Evolutionary conservation across 2,113 vertebrate species (phyloP).

Genomic region (Stegostoma tigrinum): DNA sequence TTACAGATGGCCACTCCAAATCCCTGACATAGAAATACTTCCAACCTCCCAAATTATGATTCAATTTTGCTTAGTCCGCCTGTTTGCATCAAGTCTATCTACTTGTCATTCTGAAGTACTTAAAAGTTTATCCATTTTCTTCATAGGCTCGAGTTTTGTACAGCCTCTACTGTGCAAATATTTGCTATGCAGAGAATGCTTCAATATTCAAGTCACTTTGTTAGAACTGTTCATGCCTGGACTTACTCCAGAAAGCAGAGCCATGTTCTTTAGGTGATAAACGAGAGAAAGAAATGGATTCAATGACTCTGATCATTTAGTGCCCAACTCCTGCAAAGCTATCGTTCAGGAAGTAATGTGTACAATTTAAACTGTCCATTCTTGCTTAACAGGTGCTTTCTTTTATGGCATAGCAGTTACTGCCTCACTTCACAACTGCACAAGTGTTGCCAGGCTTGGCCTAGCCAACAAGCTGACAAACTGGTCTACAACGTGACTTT

Average conservation of each 20-base stretch:
- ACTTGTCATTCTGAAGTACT: not conserved
- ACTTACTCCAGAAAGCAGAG: not conserved
- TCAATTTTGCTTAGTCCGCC: not conserved
- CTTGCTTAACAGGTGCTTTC: not conserved
- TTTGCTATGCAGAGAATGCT: not conserved
- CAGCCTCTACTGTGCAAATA: not conserved
- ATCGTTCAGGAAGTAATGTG: slow-evolving; percentile 14
- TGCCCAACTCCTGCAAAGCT: not conserved
- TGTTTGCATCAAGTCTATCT: not conserved
- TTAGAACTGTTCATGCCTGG: not conserved
- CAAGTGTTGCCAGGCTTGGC: not conserved
- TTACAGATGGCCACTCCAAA: too few relatives aligned
- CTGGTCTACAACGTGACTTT: not conserved
- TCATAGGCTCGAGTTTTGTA: not conserved
- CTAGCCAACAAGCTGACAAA: not conserved
- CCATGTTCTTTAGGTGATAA: not conserved
- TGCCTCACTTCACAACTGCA: not conserved
- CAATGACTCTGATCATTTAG: not conserved
- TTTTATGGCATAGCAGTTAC: not conserved
- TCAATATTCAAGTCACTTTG: not conserved
- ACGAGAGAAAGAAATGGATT: not conserved
- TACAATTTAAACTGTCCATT: not conserved
- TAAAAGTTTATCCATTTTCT: not conserved
- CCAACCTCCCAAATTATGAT: not conserved
- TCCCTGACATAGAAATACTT: too few relatives aligned